Percentiles rank a stretch among this genome's conserved stretches.
Evolutionary conservation across 2,888 invertebrate species (phyloP).

Genomic region (Dioctria rufipes): DNA sequence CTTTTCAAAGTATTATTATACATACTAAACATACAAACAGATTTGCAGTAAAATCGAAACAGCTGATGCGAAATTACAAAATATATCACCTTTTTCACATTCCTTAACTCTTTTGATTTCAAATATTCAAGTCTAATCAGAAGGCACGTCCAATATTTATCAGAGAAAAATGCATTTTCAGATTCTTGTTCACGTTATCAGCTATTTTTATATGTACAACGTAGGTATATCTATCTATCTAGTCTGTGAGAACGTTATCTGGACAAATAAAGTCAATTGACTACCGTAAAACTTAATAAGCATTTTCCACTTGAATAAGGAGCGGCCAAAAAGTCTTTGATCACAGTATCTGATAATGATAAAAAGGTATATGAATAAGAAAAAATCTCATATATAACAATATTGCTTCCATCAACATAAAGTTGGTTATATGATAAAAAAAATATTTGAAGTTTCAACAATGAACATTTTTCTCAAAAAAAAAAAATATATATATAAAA

Average conservation of each 20-base stretch:
- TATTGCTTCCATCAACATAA: no score
- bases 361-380: neutral
- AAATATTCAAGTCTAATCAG: neutral
- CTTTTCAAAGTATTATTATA: no score
- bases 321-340: constrained; percentile 32
- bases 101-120: neutral
- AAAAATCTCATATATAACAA: neutral
- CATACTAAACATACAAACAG: no score
- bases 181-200: constrained; percentile 16
- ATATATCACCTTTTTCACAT: neutral
- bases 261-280: constrained; percentile 59
- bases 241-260: constrained; percentile 47
- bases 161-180: constrained; percentile 28
- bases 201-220: no score
- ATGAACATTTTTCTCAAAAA: no score
- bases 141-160: constrained; percentile 7
- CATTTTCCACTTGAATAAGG: constrained; percentile 47
- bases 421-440: no score
- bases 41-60: no score
- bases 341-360: neutral
- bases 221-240: neutral
- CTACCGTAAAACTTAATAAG: constrained; percentile 59
- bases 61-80: no score
- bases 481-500: no score
- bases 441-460: no score